Percentiles rank a stretch among this genome's conserved stretches.
Evolutionary conservation across 2,888 invertebrate species (phyloP).

Genomic region (Choreutis nemorana): DNA sequence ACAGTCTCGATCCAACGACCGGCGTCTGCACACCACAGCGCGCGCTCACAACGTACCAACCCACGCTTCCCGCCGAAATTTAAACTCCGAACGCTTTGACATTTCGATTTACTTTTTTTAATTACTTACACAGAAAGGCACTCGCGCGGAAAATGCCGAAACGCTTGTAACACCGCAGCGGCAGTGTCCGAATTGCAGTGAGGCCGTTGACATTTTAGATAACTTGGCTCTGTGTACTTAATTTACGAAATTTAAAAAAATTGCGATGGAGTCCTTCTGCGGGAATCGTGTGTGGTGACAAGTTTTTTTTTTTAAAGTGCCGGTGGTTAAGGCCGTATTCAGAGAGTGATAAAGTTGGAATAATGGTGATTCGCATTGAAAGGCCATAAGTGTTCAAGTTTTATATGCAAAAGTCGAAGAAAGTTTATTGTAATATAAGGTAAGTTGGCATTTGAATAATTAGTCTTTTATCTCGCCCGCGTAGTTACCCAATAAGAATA

Average conservation of each 20-base stretch:
- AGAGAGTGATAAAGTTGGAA: conserved; percentile 43
- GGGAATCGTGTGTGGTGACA: conserved; percentile 41
- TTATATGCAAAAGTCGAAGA: conserved; percentile 29
- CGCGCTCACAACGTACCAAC: conserved; percentile 51
- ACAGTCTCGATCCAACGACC: conserved; percentile 52
- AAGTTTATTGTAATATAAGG: conserved; percentile 33
- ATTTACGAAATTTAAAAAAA: conserved; percentile 22
- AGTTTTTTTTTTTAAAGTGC: conserved; percentile 25
- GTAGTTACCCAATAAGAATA: not conserved
- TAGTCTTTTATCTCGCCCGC: conserved; percentile 11
- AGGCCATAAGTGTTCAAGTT: conserved; percentile 33
- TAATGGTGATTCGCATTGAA: conserved; percentile 58
- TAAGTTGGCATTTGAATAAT: conserved; percentile 24
- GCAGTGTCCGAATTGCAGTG: conserved; percentile 51
- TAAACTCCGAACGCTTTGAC: conserved; percentile 23
- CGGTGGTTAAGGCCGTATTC: conserved; percentile 11
- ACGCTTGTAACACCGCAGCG: conserved; percentile 34
- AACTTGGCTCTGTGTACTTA: conserved; percentile 21
- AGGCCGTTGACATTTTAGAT: conserved; percentile 52
- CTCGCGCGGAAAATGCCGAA: conserved; percentile 43
- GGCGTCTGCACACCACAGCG: conserved; percentile 45
- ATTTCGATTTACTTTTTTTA: conserved; percentile 33
- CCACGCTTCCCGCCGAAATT: conserved; percentile 56
- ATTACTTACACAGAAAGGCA: conserved; percentile 47
- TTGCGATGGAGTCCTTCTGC: conserved; percentile 38